phyloP scores from a whole-genome alignment of 2,888 invertebrate species.

The Gastrophysa polygoni region DNA sequence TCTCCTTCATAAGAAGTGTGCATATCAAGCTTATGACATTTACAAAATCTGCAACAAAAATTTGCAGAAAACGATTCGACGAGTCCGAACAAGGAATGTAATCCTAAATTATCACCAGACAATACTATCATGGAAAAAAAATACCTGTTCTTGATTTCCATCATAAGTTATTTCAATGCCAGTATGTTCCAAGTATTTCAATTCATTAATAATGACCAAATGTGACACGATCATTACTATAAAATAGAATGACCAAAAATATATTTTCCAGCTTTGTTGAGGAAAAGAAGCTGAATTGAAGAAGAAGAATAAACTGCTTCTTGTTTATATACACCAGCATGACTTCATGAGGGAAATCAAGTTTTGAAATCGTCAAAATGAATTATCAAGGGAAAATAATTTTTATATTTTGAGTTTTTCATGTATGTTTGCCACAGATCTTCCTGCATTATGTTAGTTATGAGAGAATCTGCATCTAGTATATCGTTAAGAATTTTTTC shows the following conservation, averaged over 20 bases:
- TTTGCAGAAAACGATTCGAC: slow-evolving; percentile 41
- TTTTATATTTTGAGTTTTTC: slow-evolving; percentile 4
- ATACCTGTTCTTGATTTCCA: slow-evolving; percentile 34
- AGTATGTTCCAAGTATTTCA: slow-evolving; percentile 22
- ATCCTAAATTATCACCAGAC: slow-evolving; percentile 44
- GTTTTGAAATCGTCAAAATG: slow-evolving; percentile 44
- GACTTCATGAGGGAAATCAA: slow-evolving; percentile 43
- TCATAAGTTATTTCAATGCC: slow-evolving; percentile 38
- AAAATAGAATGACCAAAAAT: slow-evolving; percentile 35
- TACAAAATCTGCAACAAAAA: too few relatives aligned
- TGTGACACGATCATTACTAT: slow-evolving; percentile 31
- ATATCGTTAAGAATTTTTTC: slow-evolving; percentile 7
- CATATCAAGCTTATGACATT: slow-evolving; percentile 10
- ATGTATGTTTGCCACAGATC: slow-evolving; percentile 8
- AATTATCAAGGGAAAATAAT: slow-evolving; percentile 24
- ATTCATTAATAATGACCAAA: slow-evolving; percentile 39
- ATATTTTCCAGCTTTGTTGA: slow-evolving; percentile 40
- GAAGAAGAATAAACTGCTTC: slow-evolving; percentile 41
- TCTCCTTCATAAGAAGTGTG: slow-evolving; percentile 15
- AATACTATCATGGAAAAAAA: slow-evolving; percentile 30
- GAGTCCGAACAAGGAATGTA: slow-evolving; percentile 41
- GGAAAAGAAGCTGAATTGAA: slow-evolving; percentile 39
- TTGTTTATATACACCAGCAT: slow-evolving; percentile 40
- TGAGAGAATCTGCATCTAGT: slow-evolving; percentile 4
- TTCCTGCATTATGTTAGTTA: slow-evolving; percentile 17